Percentiles rank a stretch among this genome's conserved stretches.
Conservation (phyloP, 2,888 invertebrate species). For the Chrysotoxum bicinctum region DNA sequence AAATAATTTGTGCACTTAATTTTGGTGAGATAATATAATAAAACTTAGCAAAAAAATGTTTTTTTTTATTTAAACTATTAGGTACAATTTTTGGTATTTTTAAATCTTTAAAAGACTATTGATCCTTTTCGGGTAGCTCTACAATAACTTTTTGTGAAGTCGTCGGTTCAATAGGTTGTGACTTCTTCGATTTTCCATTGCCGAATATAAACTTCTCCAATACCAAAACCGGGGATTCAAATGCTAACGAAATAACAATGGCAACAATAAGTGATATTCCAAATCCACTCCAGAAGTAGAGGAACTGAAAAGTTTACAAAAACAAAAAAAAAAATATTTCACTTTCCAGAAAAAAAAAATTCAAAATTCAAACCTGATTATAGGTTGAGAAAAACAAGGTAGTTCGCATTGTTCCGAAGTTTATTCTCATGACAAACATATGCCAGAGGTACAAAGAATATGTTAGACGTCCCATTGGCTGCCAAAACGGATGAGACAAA, state of each 20-base stretch:
- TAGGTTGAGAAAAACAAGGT: slow-evolving; percentile 47
- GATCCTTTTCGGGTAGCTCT: background rate
- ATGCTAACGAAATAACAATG: slow-evolving; percentile 15
- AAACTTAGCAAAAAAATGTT: too few species aligned
- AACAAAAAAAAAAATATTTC: background rate
- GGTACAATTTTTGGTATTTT: background rate
- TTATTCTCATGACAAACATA: slow-evolving; percentile 53
- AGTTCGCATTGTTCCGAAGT: slow-evolving; percentile 46
- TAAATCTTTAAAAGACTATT: background rate
- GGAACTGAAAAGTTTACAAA: background rate
- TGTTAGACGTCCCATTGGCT: slow-evolving; percentile 70
- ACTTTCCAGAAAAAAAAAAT: background rate
- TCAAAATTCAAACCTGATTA: slow-evolving; percentile 44
- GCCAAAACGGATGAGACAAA: slow-evolving; percentile 69
- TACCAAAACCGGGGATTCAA: slow-evolving; percentile 27
- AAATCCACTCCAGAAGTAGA: slow-evolving; percentile 22
- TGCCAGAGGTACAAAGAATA: slow-evolving; percentile 72
- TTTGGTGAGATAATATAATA: too few species aligned
- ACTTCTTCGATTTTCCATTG: background rate
- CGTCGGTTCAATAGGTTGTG: background rate
- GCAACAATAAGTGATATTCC: slow-evolving; percentile 19
- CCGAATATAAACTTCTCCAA: slow-evolving; percentile 35
- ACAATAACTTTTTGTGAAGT: slow-evolving; percentile 8
- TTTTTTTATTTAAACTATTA: background rate
- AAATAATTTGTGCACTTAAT: too few species aligned